Conservation (phyloP, 2,888 invertebrate genomes). For the Oscheius sp. region DNA sequence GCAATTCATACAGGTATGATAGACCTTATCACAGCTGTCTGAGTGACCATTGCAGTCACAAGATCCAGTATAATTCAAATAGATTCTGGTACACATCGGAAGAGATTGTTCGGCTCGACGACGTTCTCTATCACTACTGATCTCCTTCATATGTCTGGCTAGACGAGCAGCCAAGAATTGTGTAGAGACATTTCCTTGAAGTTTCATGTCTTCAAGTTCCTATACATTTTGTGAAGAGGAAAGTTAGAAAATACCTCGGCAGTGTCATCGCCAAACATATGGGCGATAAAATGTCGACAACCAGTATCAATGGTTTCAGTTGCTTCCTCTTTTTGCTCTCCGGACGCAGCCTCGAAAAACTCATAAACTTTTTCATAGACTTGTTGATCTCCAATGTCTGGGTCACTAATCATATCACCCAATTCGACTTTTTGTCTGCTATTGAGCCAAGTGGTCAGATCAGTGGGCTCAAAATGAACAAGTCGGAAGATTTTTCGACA, state of each 20-base stretch:
- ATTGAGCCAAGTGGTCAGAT: constrained; percentile 50
- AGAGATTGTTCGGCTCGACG: constrained; percentile 37
- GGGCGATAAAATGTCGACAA: constrained; percentile 52
- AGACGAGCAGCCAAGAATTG: constrained; percentile 39
- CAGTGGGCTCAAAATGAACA: constrained; percentile 46
- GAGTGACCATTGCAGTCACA: constrained; percentile 46
- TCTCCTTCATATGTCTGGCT: constrained; percentile 22
- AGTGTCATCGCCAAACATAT: constrained; percentile 52
- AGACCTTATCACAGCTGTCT: constrained; percentile 71
- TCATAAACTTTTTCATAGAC: constrained; percentile 54
- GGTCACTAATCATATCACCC: constrained; percentile 47
- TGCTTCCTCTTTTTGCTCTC: constrained; percentile 49
- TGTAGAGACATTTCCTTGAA: constrained; percentile 32
- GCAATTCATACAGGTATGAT: constrained; percentile 94
- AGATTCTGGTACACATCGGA: constrained; percentile 52
- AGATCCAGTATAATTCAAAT: constrained; percentile 42
- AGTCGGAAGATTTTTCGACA: constrained; percentile 57
- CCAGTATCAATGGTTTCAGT: constrained; percentile 50
- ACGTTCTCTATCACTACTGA: constrained; percentile 22
- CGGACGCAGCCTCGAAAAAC: constrained; percentile 43
- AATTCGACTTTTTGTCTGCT: constrained; percentile 39
- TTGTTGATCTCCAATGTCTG: constrained; percentile 39
- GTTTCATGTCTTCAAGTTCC: constrained; percentile 51
- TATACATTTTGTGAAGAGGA: constrained; percentile 8
- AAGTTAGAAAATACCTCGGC: constrained; percentile 37